A percentile compares a stretch with the other conserved stretches of the same genome.
phyloP scores from a whole-genome alignment of 2,888 invertebrate species.

The Cephus runcator region DNA sequence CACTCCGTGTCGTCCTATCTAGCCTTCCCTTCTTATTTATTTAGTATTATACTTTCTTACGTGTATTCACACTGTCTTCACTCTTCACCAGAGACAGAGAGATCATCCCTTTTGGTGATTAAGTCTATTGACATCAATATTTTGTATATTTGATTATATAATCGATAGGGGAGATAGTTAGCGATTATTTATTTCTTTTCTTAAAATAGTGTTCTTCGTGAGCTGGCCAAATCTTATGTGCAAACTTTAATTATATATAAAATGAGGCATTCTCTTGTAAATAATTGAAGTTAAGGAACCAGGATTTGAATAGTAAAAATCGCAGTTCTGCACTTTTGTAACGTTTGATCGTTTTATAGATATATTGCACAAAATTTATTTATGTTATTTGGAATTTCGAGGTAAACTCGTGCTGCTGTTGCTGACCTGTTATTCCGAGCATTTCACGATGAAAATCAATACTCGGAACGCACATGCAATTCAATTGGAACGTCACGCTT shows the following conservation, averaged over 20 bases:
- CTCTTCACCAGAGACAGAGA: not conserved
- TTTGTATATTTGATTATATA: not conserved
- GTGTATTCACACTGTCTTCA: not conserved
- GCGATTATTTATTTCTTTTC: not conserved
- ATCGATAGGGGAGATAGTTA: not conserved
- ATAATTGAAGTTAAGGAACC: not conserved
- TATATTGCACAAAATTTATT: not conserved
- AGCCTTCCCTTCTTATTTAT: too few species aligned
- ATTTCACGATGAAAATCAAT: not conserved
- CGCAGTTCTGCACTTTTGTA: not conserved
- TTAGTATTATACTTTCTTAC: not conserved
- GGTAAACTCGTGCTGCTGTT: not conserved
- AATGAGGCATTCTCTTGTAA: not conserved
- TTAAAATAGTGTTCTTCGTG: not conserved
- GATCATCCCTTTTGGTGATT: not conserved
- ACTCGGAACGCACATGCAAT: not conserved
- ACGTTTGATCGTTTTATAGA: not conserved
- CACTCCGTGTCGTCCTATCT: not conserved
- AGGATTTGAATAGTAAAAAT: not conserved
- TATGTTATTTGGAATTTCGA: not conserved
- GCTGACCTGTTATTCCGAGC: not conserved
- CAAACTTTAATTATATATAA: not conserved
- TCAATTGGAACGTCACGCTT: slow-evolving; percentile 2
- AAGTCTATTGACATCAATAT: too few species aligned
- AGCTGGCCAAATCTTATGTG: too few species aligned